phyloP scores from a whole-genome alignment of 2,797 vertebrate species.

The Bryconaethiops microstoma region DNA sequence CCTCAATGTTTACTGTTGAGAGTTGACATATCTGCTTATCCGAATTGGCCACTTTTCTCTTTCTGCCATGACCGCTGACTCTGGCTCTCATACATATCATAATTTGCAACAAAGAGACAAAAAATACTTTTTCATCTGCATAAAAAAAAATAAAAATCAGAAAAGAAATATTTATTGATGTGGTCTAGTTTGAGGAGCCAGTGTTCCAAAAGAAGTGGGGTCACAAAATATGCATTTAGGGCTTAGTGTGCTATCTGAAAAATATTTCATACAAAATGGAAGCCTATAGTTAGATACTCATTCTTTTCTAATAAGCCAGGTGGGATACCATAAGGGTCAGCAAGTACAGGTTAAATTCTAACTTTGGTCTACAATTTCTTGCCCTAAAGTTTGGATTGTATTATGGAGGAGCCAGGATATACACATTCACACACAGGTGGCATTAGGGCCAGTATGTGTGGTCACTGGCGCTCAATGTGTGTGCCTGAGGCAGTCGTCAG shows the following conservation, averaged over 20 bases:
- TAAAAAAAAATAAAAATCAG: too few relatives aligned
- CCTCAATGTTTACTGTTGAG: not conserved
- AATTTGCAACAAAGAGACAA: too few relatives aligned
- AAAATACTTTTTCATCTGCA: too few relatives aligned
- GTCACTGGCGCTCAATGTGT: not conserved
- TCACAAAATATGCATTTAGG: not conserved
- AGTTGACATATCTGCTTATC: not conserved
- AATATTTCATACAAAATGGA: not conserved
- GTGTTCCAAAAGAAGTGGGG: too few relatives aligned
- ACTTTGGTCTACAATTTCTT: not conserved
- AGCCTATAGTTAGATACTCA: too few relatives aligned
- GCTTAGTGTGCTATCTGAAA: not conserved
- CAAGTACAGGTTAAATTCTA: not conserved
- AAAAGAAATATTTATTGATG: too few relatives aligned
- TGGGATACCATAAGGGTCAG: too few relatives aligned
- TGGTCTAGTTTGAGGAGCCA: too few relatives aligned
- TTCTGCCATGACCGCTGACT: not conserved
- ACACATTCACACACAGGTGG: not conserved
- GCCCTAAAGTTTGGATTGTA: not conserved
- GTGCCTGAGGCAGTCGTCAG: conserved; percentile 21
- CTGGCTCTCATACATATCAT: too few relatives aligned
- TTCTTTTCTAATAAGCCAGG: too few relatives aligned
- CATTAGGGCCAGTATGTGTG: not conserved
- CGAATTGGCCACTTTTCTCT: not conserved
- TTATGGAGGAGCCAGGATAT: not conserved